These are phyloP conservation scores for Salmo trutta DNA, from an alignment of 2,797 vertebrate species.

Conservation along the genomic window DNA sequence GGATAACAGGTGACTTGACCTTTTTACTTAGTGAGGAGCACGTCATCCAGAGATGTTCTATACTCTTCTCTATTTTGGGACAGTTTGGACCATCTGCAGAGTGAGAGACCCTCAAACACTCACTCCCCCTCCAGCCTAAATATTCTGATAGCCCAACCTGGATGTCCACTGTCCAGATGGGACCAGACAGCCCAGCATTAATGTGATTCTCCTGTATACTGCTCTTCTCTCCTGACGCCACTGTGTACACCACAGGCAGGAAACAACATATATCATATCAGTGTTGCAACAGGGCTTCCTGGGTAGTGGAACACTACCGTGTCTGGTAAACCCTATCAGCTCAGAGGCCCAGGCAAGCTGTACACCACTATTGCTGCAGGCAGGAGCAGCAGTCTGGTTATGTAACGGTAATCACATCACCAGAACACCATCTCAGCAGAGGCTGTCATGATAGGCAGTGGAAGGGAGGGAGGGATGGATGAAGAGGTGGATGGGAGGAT, in stretches of 20 bases:
- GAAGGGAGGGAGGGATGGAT: background rate
- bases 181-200: background rate
- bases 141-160: too few relatives aligned
- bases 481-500: background rate
- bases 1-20: background rate
- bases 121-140: background rate
- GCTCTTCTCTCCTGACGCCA: background rate
- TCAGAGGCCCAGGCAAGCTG: too few relatives aligned
- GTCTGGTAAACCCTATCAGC: too few relatives aligned
- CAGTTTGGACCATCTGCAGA: background rate
- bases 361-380: background rate
- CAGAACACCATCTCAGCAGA: background rate
- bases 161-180: too few relatives aligned
- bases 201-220: background rate
- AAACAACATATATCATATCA: too few relatives aligned
- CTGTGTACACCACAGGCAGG: background rate
- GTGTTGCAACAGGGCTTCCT: too few relatives aligned
- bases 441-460: background rate
- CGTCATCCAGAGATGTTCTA: background rate
- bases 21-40: background rate
- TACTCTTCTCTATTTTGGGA: background rate
- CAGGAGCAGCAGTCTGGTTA: background rate
- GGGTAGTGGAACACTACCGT: too few relatives aligned
- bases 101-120: background rate
- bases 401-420: background rate